These are phyloP conservation scores for Pseudochromis fuscus DNA, from an alignment of 2,797 vertebrate species.

Conservation along the genomic window DNA sequence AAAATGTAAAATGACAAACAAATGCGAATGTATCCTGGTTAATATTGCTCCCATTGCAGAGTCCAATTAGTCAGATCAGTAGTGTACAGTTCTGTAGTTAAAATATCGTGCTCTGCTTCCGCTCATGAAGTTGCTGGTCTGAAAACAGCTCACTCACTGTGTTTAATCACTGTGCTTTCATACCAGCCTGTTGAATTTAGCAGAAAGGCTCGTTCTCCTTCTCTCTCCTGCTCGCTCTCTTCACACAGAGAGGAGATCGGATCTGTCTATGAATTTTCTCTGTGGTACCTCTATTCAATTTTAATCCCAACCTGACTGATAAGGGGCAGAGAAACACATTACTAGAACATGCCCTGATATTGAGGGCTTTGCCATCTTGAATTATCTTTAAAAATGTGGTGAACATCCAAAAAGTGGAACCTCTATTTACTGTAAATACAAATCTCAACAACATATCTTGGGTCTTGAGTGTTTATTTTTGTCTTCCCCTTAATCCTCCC, in stretches of 20 bases:
- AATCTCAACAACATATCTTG: constrained; percentile 61
- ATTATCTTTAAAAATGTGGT: constrained; percentile 57
- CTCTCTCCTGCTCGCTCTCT: constrained; percentile 24
- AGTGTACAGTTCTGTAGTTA: constrained; percentile 62
- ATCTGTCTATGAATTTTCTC: constrained; percentile 62
- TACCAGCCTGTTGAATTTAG: constrained; percentile 84
- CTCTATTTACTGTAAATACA: constrained; percentile 77
- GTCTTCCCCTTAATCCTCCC: constrained; percentile 36
- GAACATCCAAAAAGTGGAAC: constrained; percentile 51
- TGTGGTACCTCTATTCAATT: constrained; percentile 59
- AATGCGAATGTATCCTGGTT: constrained; percentile 47
- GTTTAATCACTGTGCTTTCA: constrained; percentile 82
- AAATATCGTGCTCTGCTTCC: constrained; percentile 66
- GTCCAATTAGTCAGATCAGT: constrained; percentile 27
- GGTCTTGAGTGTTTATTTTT: constrained; percentile 72
- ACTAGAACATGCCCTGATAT: constrained; percentile 16
- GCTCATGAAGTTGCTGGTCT: constrained; percentile 62
- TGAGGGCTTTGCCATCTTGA: constrained; percentile 41
- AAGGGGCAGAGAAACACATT: background rate
- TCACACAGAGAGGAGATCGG: constrained; percentile 49
- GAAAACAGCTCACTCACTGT: constrained; percentile 59
- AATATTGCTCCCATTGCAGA: constrained; percentile 29
- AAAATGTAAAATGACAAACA: constrained; percentile 47
- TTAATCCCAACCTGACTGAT: constrained; percentile 43
- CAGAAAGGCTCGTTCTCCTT: constrained; percentile 69